These are phyloP conservation scores for Volucella inanis DNA, from an alignment of 2,888 invertebrate species.

Conservation along the genomic window DNA sequence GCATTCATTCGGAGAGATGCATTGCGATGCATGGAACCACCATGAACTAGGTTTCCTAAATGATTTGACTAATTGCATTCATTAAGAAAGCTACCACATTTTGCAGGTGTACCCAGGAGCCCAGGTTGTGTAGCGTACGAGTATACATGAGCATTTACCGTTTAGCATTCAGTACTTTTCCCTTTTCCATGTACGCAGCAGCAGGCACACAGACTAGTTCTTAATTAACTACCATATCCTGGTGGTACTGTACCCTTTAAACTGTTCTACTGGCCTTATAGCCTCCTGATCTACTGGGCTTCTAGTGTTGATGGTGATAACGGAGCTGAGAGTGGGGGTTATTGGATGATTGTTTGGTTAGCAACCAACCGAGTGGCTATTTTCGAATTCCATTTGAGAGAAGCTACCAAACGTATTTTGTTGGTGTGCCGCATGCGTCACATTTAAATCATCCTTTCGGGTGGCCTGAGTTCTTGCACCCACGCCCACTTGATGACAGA, in stretches of 20 bases:
- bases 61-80: slow-evolving; percentile 75
- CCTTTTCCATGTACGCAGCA: slow-evolving; percentile 25
- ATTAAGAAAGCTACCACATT: slow-evolving; percentile 73
- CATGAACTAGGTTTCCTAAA: slow-evolving; percentile 64
- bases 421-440: slow-evolving; percentile 69
- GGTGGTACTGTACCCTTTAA: slow-evolving; percentile 34
- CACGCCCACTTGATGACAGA: slow-evolving; percentile 4
- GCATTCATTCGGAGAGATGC: slow-evolving; percentile 1
- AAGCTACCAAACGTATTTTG: slow-evolving; percentile 48
- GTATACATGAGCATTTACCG: slow-evolving; percentile 43
- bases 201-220: slow-evolving; percentile 59
- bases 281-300: too few relatives aligned
- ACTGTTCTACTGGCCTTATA: slow-evolving; percentile 13
- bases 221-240: slow-evolving; percentile 68
- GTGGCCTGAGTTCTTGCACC: background rate
- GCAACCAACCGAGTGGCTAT: slow-evolving; percentile 65
- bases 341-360: slow-evolving; percentile 67
- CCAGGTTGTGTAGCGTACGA: slow-evolving; percentile 8
- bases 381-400: slow-evolving; percentile 69
- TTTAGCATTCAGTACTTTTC: background rate
- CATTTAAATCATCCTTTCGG: slow-evolving; percentile 66
- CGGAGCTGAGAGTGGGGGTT: slow-evolving; percentile 16
- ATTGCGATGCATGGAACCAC: background rate
- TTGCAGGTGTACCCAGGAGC: slow-evolving; percentile 43
- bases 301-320: background rate